Percentiles rank a stretch among this genome's conserved stretches.
Evolutionary conservation across 2,888 invertebrate genomes (phyloP).

Genomic region (Cosmia trapezina): DNA sequence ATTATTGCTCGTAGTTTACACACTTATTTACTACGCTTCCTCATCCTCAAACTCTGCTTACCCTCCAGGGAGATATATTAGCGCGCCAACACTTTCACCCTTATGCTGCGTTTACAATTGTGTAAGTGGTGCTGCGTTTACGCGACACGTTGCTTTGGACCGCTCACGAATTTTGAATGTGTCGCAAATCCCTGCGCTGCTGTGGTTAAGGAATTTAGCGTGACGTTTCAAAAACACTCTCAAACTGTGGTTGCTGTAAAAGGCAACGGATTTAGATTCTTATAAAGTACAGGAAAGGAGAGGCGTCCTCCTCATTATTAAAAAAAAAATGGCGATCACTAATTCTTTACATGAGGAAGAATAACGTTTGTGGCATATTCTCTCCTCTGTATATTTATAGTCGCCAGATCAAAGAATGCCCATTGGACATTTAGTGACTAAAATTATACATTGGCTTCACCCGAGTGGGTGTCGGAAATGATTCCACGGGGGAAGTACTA

Average conservation of each 20-base stretch:
- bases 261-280: neutral
- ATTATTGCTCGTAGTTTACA: conserved; percentile 40
- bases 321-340: neutral
- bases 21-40: conserved; percentile 10
- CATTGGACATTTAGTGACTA: neutral
- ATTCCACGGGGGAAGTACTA: too few relatives aligned
- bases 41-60: conserved; percentile 43
- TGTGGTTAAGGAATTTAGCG: neutral
- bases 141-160: neutral
- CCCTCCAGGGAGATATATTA: conserved; percentile 35
- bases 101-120: conserved; percentile 38
- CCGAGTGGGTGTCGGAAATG: too few relatives aligned
- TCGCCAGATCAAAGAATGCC: neutral
- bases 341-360: neutral
- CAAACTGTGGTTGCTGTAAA: neutral
- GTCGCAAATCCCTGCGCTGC: neutral
- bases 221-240: conserved; percentile 13
- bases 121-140: conserved; percentile 22
- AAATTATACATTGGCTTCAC: too few relatives aligned
- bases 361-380: neutral
- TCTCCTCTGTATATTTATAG: neutral
- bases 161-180: conserved; percentile 34
- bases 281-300: neutral
- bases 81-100: conserved; percentile 26
- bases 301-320: too few relatives aligned